These are phyloP conservation scores for Leuciscus waleckii DNA, from an alignment of 2,797 vertebrate genomes.

Conservation along the genomic window DNA sequence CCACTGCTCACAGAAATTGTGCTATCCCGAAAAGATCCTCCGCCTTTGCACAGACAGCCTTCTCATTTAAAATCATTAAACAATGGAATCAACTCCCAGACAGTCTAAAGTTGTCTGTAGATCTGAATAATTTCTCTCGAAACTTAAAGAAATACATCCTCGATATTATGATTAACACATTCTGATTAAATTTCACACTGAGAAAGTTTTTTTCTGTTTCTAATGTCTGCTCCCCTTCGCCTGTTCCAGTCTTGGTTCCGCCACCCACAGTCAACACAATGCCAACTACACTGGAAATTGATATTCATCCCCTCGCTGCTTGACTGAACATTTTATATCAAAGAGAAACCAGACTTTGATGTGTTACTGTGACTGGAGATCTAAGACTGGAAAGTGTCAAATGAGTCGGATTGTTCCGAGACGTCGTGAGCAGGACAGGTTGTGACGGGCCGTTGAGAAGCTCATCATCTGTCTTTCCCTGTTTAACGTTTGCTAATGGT, in stretches of 20 bases:
- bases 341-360: slow-evolving; percentile 54
- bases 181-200: neutral
- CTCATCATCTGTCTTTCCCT: neutral
- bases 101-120: no score
- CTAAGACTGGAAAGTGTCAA: slow-evolving; percentile 43
- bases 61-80: no score
- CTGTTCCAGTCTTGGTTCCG: neutral
- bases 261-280: slow-evolving; percentile 42
- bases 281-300: slow-evolving; percentile 33
- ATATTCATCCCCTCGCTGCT: slow-evolving; percentile 39
- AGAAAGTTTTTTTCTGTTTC: neutral
- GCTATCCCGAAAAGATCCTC: no score
- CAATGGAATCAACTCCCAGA: no score
- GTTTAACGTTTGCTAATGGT: neutral
- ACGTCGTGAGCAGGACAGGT: neutral
- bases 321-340: slow-evolving; percentile 52
- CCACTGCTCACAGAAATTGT: no score
- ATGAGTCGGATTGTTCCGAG: slow-evolving; percentile 24
- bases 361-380: slow-evolving; percentile 41
- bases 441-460: neutral
- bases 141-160: no score
- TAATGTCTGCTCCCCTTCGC: neutral
- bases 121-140: no score
- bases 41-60: no score
- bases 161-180: neutral